Base-by-base conservation (phyloP, 2,113 vertebrate species). In the Tyto alba region DNA sequence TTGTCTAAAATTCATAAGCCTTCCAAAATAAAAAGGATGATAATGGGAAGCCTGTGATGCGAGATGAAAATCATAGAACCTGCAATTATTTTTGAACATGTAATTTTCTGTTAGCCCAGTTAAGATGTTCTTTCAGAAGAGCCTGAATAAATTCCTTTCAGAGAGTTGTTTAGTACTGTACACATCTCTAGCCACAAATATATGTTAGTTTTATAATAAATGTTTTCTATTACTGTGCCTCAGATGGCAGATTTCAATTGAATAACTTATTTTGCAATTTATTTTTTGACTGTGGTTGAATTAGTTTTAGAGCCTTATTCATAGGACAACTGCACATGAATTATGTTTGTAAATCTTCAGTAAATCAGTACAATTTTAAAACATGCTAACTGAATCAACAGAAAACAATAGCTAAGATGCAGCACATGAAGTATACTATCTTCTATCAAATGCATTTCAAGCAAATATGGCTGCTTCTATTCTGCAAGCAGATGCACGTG, bases 221-320 rank as follows among this genome's bases (percentile, higher is more conserved):
- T 85, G 80, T 93, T 95, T 95, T 77, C 92, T 90, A 71, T 87
- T 95, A 83, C 89, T 92, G 74, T 43, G 89, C 75, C 85, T 97
- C 88, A 88, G 92, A 90, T 96, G 97, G 90, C 85, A 95, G 95
- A 95, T 89, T 91, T 90, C 83, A 90, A 90, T 89, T 97, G 96
- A 96, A 93, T 97, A 96, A 97, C 94, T 97, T 97, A 95, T 92
- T 85, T 93, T 77, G 86, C 92, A 96, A 92, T 97, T 94, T 95
- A 80, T 97, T 97, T 97, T 94, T 95, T 84, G 72, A 95, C 95
- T 78, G 60, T 85, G 68, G 82, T 73, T 93, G 95, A 91, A 92
- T 96, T 96, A 92, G 87, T 93, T 95, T 96, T 78, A 92, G 89
- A 92, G 45, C 43, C 84, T 89, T 94, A 94, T 95, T 97, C 92